Conservation (phyloP, 92 coral and sea anemone species). For the Palythoa grandis region DNA sequence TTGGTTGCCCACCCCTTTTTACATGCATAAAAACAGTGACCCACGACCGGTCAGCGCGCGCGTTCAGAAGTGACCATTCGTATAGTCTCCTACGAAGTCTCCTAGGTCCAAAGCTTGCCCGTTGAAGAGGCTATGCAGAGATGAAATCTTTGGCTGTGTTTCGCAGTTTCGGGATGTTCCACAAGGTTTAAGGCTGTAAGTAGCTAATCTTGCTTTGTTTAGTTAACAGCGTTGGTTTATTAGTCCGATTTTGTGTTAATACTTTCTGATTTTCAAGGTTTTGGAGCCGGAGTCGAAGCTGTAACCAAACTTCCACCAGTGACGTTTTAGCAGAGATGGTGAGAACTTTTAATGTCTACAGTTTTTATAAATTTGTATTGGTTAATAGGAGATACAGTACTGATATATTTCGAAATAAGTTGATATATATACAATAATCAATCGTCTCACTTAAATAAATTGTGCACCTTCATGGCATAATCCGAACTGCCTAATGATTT, state of each 20-base stretch:
- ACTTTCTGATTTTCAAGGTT: neutral
- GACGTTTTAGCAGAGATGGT: neutral
- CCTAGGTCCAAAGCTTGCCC: neutral
- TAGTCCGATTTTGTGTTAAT: neutral
- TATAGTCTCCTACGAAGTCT: neutral
- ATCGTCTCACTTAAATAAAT: too few relatives aligned
- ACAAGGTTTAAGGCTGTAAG: neutral
- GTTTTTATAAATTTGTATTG: too few relatives aligned
- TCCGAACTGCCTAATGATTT: too few relatives aligned
- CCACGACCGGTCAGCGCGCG: neutral
- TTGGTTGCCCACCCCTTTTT: too few relatives aligned
- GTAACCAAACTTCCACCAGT: neutral
- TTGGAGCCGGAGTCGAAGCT: constrained; percentile 6
- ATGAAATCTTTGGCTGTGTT: neutral
- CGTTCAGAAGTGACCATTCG: neutral
- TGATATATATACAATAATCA: too few relatives aligned
- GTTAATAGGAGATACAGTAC: too few relatives aligned
- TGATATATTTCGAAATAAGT: too few relatives aligned
- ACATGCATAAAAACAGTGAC: too few relatives aligned
- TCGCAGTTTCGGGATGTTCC: constrained; percentile 8
- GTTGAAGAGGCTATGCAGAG: neutral
- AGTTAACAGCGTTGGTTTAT: neutral
- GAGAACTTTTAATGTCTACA: neutral
- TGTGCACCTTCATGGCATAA: too few relatives aligned
- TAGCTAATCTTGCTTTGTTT: neutral